Conservation (phyloP, 2,888 invertebrate species). For the Thyatira batis region DNA sequence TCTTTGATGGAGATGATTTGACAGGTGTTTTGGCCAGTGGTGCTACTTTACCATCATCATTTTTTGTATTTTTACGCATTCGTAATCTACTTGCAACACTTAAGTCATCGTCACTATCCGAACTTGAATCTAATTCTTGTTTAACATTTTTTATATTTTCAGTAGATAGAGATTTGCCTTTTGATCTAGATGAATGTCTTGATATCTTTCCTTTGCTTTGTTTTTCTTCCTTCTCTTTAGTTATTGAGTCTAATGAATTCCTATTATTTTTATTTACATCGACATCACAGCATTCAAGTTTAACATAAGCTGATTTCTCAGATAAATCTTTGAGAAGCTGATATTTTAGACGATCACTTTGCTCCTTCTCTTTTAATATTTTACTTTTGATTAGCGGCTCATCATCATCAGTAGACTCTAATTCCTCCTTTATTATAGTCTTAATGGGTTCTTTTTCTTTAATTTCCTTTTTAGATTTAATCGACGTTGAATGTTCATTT, state of each 20-base stretch:
- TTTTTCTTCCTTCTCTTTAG: constrained; percentile 62
- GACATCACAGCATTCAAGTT: constrained; percentile 75
- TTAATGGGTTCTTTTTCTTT: constrained; percentile 44
- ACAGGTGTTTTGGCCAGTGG: constrained; percentile 51
- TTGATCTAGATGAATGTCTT: constrained; percentile 52
- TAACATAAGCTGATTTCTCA: constrained; percentile 75
- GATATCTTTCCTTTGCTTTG: constrained; percentile 51
- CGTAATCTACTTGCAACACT: constrained; percentile 71
- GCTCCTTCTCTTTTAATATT: constrained; percentile 66
- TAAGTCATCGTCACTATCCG: constrained; percentile 70
- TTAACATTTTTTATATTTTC: constrained; percentile 65
- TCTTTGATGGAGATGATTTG: constrained; percentile 62
- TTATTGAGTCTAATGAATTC: constrained; percentile 59
- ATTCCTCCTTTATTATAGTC: constrained; percentile 61
- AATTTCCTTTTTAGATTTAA: constrained; percentile 41
- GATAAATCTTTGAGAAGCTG: constrained; percentile 72
- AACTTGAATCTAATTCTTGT: constrained; percentile 54
- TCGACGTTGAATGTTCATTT: constrained; percentile 24
- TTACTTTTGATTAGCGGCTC: constrained; percentile 73
- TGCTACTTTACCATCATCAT: constrained; percentile 58
- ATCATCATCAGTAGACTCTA: constrained; percentile 72
- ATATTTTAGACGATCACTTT: constrained; percentile 62
- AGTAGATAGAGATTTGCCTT: constrained; percentile 53
- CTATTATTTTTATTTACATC: constrained; percentile 67
- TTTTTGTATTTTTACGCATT: constrained; percentile 75